Evolutionary conservation across 2,113 vertebrate species (phyloP).

Genomic region (Toxotes chatareus): DNA sequence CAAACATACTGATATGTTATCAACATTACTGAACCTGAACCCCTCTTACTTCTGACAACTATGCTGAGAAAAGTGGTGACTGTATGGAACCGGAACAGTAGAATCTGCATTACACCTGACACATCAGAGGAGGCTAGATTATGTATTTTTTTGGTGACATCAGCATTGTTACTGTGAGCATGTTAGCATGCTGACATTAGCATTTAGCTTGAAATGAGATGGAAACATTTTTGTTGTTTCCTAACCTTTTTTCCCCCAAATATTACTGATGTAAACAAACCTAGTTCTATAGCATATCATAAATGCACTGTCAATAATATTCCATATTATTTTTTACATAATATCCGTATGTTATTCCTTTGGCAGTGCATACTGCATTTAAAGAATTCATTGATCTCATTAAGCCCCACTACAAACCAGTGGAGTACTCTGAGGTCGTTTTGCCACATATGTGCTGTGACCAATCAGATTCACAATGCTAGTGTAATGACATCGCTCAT

Average conservation of each 20-base stretch:
- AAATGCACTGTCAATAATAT: neutral
- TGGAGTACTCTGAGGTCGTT: constrained; percentile 47
- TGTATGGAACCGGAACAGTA: neutral
- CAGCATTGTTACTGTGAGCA: neutral
- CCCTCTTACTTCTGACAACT: neutral
- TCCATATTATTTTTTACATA: neutral
- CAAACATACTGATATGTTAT: neutral
- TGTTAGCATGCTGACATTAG: neutral
- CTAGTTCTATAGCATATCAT: neutral
- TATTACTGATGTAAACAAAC: neutral
- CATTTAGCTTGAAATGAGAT: neutral
- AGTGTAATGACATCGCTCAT: constrained; percentile 61
- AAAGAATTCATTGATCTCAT: constrained; percentile 48
- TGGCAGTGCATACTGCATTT: constrained; percentile 22
- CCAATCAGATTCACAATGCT: constrained; percentile 64
- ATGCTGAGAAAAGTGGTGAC: constrained; percentile 5
- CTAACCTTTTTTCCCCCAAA: neutral
- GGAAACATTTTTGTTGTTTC: neutral
- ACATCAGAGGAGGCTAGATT: neutral
- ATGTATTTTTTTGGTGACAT: neutral
- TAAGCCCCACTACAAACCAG: constrained; percentile 34
- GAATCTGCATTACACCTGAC: neutral
- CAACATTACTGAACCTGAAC: neutral
- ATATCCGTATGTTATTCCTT: neutral
- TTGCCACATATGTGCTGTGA: constrained; percentile 62